Base-by-base conservation (phyloP, 92 coral and sea anemone species). In the Metridium senile region DNA sequence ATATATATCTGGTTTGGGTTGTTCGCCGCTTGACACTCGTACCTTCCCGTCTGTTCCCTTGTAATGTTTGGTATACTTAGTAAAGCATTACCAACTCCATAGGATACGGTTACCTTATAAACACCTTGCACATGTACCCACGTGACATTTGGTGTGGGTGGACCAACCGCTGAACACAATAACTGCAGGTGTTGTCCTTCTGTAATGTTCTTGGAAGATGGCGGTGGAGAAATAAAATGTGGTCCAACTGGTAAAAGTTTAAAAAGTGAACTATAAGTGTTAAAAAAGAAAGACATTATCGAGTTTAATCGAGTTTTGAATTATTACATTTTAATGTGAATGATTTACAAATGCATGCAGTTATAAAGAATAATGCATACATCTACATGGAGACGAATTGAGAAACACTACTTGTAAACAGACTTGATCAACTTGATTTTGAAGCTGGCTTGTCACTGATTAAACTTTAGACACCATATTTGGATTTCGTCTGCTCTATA, bases 81-180 rank as follows among this genome's bases (percentile, higher is more conserved):
- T 39, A 13, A 4, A 39, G 13, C 49, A 39, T 4, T 39, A 13
- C 59, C 59, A 3, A 9, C 23, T 20, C 59, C 59, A 3, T 54
- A 4, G 59, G 25, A 16, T 16, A 54, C 17, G 59, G 59, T 54
- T 3, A 21, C 59, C 59, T 54, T 54, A 19, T 6, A 54, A 54
- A 13, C 59, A 4, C 59, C 59, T 54, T 54, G 59, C 23, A 54
- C 59, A 3, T 20, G 59, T 20, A 54, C 23, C 59, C 59, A 54
- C 59, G 59, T 13, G 59, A 54, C 59, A 21, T 54, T 54, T 2
- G 59, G 59, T 21, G 59, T 54, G 4, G 59, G 59, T 16, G 59
- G 59, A 19, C 59, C 59, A 20, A 54, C 16, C 59, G 59, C 59
- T 54, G 59, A 54, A 54, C 59, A 54, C 3, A 21, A 54, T 54